Conservation (phyloP, 2,113 vertebrate species). For the Promerops cafer region DNA sequence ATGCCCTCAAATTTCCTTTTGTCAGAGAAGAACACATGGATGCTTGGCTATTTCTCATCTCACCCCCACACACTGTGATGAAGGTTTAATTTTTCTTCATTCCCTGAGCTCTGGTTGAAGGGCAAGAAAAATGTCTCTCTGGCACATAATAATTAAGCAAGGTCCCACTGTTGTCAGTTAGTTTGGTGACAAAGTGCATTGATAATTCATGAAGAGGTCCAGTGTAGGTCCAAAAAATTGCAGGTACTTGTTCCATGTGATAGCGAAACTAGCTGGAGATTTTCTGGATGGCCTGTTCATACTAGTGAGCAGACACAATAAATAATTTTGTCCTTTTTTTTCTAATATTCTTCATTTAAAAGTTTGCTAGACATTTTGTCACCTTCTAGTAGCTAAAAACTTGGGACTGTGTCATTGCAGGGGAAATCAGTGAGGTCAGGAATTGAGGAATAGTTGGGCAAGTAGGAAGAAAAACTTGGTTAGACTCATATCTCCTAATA, state of each 20-base stretch:
- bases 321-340: background rate
- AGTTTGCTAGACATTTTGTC: background rate
- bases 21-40: background rate
- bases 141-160: background rate
- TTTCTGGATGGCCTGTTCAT: background rate
- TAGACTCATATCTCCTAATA: background rate
- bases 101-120: background rate
- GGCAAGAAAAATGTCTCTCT: background rate
- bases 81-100: background rate
- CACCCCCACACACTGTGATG: background rate
- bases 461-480: background rate
- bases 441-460: background rate
- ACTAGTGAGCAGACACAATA: background rate
- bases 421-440: background rate
- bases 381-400: background rate
- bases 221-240: background rate
- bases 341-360: background rate
- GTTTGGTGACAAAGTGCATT: background rate
- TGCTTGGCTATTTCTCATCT: background rate
- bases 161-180: background rate
- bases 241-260: background rate
- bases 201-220: background rate
- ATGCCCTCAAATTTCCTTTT: background rate
- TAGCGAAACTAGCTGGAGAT: background rate
- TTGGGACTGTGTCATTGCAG: background rate